Base-by-base conservation (phyloP, 2,113 vertebrate genomes). In the Cacatua alba region DNA sequence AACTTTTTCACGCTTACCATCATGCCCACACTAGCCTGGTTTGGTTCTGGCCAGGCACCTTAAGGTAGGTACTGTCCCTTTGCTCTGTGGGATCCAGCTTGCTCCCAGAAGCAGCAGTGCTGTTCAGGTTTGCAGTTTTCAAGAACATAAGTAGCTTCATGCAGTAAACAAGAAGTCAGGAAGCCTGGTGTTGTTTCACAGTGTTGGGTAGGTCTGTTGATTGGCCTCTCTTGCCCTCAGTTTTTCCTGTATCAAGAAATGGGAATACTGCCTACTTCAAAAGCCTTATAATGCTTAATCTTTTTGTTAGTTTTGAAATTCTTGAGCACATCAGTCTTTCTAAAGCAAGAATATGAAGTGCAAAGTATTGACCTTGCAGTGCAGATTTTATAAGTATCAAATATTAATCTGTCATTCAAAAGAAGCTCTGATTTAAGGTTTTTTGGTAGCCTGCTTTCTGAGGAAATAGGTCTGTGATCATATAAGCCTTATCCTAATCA, bases 231-330 rank as follows among this genome's bases (percentile, higher is more conserved):
- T 89, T 72, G 75, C 75, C 63, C 88, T 76, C 24, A 2, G 9
- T 60, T 92, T 95, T 94, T 88, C 90, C 75, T 81, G 18, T 88
- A 51, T 48, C 13, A n/a, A 77, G 76, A 41, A 83, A 65, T 59
- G 37, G 48, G 37, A 89, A 71, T 82, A 11, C 18, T 94, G 84
- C 60, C 65, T 84, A 8, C 69, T 75, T 94, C 41, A 77, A 57
- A 92, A 90, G 10, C 44, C 39, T 81, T 17, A 5, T 18, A 6
- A 55, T 83, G 41, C 60, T 63, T 80, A 14, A 46, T 69, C 68
- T 86, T 90, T 82, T 67, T 76, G 59, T 51, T 90, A 72, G 33
- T 37, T 92, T 93, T 90, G 63, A 83, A 85, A 37, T 79, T 86
- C 39, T 70, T 48, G 53, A 63, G 6, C 26, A 46, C 25, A 19